These are phyloP conservation scores for Alauda arvensis DNA, from an alignment of 2,797 vertebrate genomes.

Conservation along the genomic window DNA sequence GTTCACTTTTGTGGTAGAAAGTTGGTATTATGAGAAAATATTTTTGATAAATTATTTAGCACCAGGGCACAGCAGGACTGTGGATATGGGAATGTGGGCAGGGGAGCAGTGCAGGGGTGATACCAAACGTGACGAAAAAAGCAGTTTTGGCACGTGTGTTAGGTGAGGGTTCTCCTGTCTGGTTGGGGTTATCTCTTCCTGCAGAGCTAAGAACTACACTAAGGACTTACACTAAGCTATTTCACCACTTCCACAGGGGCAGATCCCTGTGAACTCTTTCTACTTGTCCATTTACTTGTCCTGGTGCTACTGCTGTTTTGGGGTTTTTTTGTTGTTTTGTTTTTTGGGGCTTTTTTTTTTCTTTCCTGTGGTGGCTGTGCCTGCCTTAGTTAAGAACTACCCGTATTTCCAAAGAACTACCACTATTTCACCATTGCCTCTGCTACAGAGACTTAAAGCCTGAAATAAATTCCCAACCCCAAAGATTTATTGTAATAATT, in stretches of 20 bases:
- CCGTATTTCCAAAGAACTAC: not conserved
- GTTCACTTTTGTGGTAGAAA: not conserved
- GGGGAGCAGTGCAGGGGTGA: not conserved
- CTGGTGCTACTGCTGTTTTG: not conserved
- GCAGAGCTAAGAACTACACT: not conserved
- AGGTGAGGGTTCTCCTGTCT: slow-evolving; percentile 64
- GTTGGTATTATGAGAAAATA: not conserved
- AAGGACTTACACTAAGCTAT: not conserved
- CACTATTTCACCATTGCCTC: not conserved
- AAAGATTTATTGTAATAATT: not conserved
- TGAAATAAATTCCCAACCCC: not conserved
- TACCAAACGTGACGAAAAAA: slow-evolving; percentile 73
- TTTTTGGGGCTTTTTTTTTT: no score
- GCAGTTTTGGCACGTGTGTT: slow-evolving; percentile 71
- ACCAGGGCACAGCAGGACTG: fast-evolving
- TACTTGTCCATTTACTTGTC: not conserved
- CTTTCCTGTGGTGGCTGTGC: not conserved
- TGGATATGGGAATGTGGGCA: not conserved
- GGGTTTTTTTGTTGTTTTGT: no score
- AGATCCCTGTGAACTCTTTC: not conserved
- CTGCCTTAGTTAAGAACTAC: not conserved
- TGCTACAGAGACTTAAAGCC: not conserved
- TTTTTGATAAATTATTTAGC: not conserved
- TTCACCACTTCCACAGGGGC: not conserved
- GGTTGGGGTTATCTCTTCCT: not conserved